A percentile compares a stretch with the other conserved stretches of the same genome.
Evolutionary conservation across 2,797 vertebrate genomes (phyloP).

Genomic region (Acrossocheilus wenchowensis): DNA sequence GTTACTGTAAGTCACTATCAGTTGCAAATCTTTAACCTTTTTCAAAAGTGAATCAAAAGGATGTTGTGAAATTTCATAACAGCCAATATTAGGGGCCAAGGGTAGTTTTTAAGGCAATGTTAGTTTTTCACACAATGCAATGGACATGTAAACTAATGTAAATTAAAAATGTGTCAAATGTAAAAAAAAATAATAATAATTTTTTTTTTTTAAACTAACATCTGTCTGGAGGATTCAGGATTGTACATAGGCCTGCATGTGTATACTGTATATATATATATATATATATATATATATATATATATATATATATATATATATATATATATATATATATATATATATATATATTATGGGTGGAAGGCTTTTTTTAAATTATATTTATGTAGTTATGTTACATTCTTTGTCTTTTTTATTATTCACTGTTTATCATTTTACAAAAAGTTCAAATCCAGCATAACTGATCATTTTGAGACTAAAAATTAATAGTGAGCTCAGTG

Average conservation of each 20-base stretch:
- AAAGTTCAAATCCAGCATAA: neutral
- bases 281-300: neutral
- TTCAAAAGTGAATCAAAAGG: neutral
- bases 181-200: neutral
- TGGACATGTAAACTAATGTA: neutral
- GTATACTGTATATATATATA: neutral
- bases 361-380: neutral
- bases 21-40: neutral
- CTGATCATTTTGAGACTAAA: neutral
- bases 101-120: neutral
- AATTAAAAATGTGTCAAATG: neutral
- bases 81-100: neutral
- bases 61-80: slow-evolving; percentile 13
- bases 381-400: neutral
- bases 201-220: neutral
- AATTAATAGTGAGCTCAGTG: neutral
- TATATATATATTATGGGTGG: neutral
- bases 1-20: neutral
- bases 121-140: neutral
- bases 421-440: neutral
- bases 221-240: neutral
- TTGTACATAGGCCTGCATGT: neutral
- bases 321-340: neutral
- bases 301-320: neutral
- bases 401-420: neutral